phyloP scores from a whole-genome alignment of 2,797 vertebrate species.

The Simalia tracyae region DNA sequence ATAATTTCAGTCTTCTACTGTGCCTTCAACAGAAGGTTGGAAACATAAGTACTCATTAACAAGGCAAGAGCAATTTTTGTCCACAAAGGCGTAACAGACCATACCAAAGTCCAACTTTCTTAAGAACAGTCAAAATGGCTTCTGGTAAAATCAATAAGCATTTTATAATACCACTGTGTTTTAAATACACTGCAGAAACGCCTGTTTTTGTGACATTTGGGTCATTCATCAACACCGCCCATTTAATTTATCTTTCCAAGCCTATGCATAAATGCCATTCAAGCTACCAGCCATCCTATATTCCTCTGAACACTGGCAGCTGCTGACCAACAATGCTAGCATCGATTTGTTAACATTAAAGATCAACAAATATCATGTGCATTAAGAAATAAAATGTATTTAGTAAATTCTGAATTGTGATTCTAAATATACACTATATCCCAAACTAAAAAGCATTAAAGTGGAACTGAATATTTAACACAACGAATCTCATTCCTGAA shows the following conservation, averaged over 20 bases:
- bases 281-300: neutral
- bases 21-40: neutral
- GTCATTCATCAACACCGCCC: neutral
- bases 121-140: conserved; percentile 17
- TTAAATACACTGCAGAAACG: neutral
- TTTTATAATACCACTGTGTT: neutral
- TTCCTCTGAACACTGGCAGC: conserved; percentile 27
- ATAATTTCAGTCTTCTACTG: too few species aligned
- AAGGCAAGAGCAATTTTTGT: neutral
- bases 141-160: neutral
- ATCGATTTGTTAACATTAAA: conserved; percentile 17
- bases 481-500: neutral
- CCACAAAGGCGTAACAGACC: neutral
- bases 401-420: conserved; percentile 18
- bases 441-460: neutral
- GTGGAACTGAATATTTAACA: neutral
- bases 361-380: neutral
- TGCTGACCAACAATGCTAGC: conserved; percentile 8
- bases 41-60: too few species aligned
- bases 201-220: conserved; percentile 9
- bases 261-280: conserved; percentile 28
- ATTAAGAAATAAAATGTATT: conserved; percentile 33
- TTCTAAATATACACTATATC: neutral
- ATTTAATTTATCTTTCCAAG: neutral
- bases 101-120: neutral